phyloP scores from a whole-genome alignment of 2,888 invertebrate genomes.

The Penaeus monodon region DNA sequence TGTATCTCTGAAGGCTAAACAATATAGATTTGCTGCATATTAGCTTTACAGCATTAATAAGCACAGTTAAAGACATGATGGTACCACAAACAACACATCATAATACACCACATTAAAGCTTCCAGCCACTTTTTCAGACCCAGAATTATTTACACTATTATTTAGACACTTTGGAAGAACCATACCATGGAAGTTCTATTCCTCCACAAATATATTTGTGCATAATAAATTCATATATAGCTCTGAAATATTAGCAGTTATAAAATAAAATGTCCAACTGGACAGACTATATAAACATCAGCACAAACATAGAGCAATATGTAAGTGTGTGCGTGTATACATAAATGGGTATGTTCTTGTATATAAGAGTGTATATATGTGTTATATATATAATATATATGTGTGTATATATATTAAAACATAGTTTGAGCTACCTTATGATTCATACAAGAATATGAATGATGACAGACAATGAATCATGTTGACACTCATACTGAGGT shows the following conservation, averaged over 20 bases:
- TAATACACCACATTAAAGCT: constrained; percentile 52
- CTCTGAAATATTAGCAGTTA: constrained; percentile 37
- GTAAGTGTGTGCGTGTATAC: background rate
- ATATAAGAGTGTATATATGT: constrained; percentile 8
- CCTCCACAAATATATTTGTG: constrained; percentile 56
- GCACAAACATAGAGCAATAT: constrained; percentile 45
- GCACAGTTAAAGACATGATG: too few relatives aligned
- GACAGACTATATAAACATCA: constrained; percentile 30
- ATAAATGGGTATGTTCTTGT: constrained; percentile 5
- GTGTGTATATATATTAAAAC: constrained; percentile 15
- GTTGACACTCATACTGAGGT: constrained; percentile 10
- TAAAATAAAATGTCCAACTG: constrained; percentile 41
- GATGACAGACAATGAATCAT: constrained; percentile 29
- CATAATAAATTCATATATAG: constrained; percentile 38
- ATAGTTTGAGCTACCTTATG: constrained; percentile 46
- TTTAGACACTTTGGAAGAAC: constrained; percentile 46
- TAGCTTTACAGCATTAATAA: too few relatives aligned
- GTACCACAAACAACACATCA: too few relatives aligned
- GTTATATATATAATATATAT: constrained; percentile 1
- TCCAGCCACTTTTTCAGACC: constrained; percentile 39
- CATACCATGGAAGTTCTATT: constrained; percentile 44
- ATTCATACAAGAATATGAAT: constrained; percentile 33
- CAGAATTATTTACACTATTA: constrained; percentile 39
- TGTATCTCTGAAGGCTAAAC: too few relatives aligned
- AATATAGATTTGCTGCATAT: too few relatives aligned